These are phyloP conservation scores for Pelecanus crispus DNA, from an alignment of 2,113 vertebrate genomes.

Conservation along the genomic window DNA sequence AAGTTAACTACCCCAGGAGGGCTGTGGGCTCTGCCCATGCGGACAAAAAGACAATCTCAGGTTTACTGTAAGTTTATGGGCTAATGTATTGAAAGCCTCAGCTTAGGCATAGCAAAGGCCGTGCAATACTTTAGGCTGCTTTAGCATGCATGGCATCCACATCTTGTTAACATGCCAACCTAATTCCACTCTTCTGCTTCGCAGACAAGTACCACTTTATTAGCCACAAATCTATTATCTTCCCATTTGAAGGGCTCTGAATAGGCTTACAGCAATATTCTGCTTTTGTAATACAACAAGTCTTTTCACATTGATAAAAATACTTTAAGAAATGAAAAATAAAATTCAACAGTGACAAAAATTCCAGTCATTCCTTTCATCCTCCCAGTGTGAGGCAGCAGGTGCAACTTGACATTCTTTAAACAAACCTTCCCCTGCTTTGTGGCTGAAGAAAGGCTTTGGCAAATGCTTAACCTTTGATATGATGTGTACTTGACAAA, in stretches of 20 bases:
- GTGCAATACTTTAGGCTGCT: neutral
- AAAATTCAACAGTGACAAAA: constrained; percentile 66
- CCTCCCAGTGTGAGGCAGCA: constrained; percentile 57
- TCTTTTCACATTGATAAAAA: constrained; percentile 66
- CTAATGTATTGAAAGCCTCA: neutral
- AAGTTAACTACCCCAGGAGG: neutral
- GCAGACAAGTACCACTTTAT: constrained; percentile 66
- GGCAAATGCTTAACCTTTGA: constrained; percentile 75
- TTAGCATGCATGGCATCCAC: neutral
- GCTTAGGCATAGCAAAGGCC: neutral
- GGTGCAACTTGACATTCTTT: constrained; percentile 70
- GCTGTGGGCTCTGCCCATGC: neutral
- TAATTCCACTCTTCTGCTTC: constrained; percentile 65
- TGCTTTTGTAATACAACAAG: constrained; percentile 45
- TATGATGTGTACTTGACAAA: constrained; percentile 75
- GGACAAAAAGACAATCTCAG: neutral
- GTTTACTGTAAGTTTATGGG: neutral
- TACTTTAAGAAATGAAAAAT: constrained; percentile 63
- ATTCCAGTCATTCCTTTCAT: constrained; percentile 68
- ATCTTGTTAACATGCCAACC: constrained; percentile 44
- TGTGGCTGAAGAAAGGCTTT: constrained; percentile 70
- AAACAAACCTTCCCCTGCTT: constrained; percentile 68
- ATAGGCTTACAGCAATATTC: constrained; percentile 47
- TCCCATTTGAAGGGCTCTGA: constrained; percentile 49
- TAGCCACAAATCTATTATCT: constrained; percentile 56